Percentiles rank a stretch among this genome's conserved stretches.
These are phyloP conservation scores for Coreoperca whiteheadi DNA, from an alignment of 2,113 vertebrate genomes.

Conservation along the genomic window DNA sequence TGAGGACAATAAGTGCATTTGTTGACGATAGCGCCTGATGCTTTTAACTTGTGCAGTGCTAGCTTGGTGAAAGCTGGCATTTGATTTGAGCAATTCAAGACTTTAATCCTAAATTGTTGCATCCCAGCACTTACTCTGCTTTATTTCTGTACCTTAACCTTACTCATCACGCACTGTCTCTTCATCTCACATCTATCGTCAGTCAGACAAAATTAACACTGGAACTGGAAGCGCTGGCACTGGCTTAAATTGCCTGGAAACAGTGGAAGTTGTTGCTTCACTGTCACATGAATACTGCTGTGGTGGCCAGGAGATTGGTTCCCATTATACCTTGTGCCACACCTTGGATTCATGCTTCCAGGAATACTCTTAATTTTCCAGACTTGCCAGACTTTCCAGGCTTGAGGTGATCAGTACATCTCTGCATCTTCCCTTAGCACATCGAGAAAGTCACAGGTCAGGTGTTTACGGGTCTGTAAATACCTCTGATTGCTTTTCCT, in stretches of 20 bases:
- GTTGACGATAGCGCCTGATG: not conserved
- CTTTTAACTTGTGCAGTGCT: slow-evolving; percentile 24
- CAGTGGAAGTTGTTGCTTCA: not conserved
- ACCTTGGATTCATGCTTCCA: not conserved
- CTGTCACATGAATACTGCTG: not conserved
- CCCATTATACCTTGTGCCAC: not conserved
- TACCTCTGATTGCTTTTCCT: slow-evolving; percentile 10
- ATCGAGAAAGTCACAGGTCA: slow-evolving; percentile 6
- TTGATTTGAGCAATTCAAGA: not conserved
- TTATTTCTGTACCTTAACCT: not conserved
- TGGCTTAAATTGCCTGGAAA: not conserved
- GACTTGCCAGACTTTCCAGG: not conserved
- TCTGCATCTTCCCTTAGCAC: not conserved
- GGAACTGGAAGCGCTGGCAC: not conserved
- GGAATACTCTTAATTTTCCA: not conserved
- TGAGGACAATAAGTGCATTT: not conserved
- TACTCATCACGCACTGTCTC: not conserved
- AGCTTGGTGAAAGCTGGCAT: not conserved
- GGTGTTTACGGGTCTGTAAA: slow-evolving; percentile 22
- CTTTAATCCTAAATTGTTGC: not conserved
- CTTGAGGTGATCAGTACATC: not conserved
- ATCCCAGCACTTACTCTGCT: not conserved
- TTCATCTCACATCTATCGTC: not conserved
- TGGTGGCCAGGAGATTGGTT: not conserved
- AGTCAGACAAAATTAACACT: not conserved